Evolutionary conservation across 2,113 vertebrate genomes (phyloP).

Genomic region (Ictalurus furcatus): DNA sequence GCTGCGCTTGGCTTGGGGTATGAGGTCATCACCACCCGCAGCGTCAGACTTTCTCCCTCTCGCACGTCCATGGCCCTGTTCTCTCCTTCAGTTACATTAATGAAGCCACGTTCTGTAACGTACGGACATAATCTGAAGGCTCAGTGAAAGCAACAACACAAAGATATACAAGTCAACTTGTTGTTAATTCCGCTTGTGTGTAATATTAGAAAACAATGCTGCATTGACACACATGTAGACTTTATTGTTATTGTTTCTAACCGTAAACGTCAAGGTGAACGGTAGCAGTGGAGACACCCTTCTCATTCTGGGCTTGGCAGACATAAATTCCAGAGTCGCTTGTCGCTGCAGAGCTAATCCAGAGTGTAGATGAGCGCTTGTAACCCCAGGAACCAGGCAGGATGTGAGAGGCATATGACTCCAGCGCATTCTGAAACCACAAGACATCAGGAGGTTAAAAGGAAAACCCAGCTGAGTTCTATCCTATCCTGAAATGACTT

Average conservation of each 20-base stretch:
- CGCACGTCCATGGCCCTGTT: constrained; percentile 80
- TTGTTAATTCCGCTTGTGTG: not conserved
- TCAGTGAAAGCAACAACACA: not conserved
- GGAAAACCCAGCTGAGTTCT: not conserved
- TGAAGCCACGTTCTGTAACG: constrained; percentile 84
- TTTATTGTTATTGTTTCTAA: constrained; percentile 62
- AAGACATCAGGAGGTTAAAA: constrained; percentile 13
- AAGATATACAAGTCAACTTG: not conserved
- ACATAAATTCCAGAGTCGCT: constrained; percentile 85
- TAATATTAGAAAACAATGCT: not conserved
- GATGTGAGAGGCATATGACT: constrained; percentile 63
- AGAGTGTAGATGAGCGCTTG: constrained; percentile 63
- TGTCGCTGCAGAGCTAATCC: constrained; percentile 77
- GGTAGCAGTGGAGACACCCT: constrained; percentile 73
- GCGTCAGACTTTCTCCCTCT: constrained; percentile 86
- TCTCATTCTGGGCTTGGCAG: constrained; percentile 85
- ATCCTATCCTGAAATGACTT: not conserved
- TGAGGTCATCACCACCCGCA: constrained; percentile 83
- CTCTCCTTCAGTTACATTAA: constrained; percentile 73
- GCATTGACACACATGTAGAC: not conserved
- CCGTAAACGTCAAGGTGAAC: constrained; percentile 84
- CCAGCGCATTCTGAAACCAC: constrained; percentile 54
- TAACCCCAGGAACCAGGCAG: constrained; percentile 64
- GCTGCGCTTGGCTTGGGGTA: constrained; percentile 81
- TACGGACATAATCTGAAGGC: not conserved